Conservation (phyloP, 1,140 invertebrate genomes). For the Brachionus angularis region DNA sequence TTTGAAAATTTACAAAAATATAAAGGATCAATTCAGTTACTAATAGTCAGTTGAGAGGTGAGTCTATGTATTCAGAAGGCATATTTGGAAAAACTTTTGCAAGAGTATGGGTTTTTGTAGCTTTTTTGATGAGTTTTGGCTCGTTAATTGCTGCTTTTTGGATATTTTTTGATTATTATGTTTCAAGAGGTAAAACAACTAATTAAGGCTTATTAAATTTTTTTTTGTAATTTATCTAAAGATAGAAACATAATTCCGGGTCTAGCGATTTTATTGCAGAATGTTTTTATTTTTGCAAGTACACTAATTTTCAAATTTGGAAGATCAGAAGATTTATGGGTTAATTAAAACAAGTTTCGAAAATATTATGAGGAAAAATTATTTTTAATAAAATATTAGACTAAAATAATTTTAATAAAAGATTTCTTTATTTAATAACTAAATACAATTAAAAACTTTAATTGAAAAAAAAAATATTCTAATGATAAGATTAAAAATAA, state of each 20-base stretch:
- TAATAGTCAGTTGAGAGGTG: slow-evolving; percentile 41
- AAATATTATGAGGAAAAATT: not conserved
- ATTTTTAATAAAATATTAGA: not conserved
- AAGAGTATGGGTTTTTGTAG: slow-evolving; percentile 36
- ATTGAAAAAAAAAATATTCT: not conserved
- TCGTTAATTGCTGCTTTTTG: slow-evolving; percentile 40
- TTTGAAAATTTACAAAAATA: not conserved
- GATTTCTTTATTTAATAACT: not conserved
- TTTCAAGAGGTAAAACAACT: slow-evolving; percentile 22
- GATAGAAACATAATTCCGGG: slow-evolving; percentile 18
- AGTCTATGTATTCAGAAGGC: slow-evolving; percentile 39
- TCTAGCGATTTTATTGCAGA: slow-evolving; percentile 35
- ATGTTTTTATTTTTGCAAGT: slow-evolving; percentile 36
- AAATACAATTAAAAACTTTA: not conserved
- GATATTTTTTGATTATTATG: slow-evolving; percentile 44
- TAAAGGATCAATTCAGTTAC: slow-evolving; percentile 42
- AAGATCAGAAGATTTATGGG: slow-evolving; percentile 40
- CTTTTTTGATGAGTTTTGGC: slow-evolving; percentile 36
- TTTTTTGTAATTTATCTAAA: not conserved
- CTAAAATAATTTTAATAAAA: not conserved
- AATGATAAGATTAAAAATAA: not conserved
- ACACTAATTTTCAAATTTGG: slow-evolving; percentile 42
- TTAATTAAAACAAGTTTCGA: not conserved
- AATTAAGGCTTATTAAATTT: not conserved
- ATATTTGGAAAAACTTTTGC: slow-evolving; percentile 10